Conservation (phyloP, 2,113 vertebrate genomes). For the Phaethon lepturus region DNA sequence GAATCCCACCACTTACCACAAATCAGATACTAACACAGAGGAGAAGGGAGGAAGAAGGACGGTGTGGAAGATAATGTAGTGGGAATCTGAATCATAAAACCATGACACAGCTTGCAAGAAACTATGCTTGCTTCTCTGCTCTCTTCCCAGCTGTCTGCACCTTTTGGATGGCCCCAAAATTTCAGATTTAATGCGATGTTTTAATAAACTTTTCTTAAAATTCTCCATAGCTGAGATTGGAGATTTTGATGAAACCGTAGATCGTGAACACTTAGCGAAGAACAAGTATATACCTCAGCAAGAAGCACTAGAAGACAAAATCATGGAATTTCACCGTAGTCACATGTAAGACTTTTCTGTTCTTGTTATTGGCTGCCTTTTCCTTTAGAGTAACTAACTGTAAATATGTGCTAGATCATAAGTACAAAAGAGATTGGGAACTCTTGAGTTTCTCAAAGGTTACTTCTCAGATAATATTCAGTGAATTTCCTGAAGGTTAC, state of each 20-base stretch:
- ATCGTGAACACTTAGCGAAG: conserved; percentile 93
- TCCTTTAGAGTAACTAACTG: background rate
- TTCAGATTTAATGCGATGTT: background rate
- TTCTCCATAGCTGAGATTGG: conserved; percentile 91
- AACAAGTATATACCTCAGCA: conserved; percentile 97
- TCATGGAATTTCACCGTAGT: conserved; percentile 93
- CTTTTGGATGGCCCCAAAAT: background rate
- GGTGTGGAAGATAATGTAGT: background rate
- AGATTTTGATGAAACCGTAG: conserved; percentile 94
- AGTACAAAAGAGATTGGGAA: background rate
- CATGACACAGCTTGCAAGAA: background rate
- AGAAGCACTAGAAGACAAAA: conserved; percentile 93
- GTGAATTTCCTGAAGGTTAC: conserved; percentile 17
- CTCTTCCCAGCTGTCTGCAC: background rate
- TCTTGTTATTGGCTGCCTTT: background rate
- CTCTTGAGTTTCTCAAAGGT: background rate
- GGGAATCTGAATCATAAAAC: background rate
- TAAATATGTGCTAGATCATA: background rate
- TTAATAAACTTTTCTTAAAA: conserved; percentile 19
- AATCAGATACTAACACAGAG: background rate
- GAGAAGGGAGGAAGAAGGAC: background rate
- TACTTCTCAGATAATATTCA: background rate
- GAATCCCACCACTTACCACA: background rate
- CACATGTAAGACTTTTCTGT: conserved; percentile 83
- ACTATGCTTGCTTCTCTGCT: background rate